A percentile compares a stretch with the other conserved stretches of the same genome.
Evolutionary conservation across 1,140 invertebrate genomes (phyloP).

Genomic region (Drosophila sproati): DNA sequence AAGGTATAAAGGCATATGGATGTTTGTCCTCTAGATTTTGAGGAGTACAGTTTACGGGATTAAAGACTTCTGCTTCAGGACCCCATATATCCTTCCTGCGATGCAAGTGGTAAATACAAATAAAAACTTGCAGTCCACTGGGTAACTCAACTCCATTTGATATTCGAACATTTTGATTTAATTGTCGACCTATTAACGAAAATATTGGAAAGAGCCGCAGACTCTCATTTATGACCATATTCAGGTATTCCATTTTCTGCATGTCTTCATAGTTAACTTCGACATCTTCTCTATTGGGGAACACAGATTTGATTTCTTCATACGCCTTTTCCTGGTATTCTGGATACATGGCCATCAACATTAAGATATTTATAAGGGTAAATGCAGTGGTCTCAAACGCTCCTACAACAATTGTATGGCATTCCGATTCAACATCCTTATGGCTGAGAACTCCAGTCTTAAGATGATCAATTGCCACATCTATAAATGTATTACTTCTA

Average conservation of each 20-base stretch:
- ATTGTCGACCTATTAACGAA: conserved; percentile 41
- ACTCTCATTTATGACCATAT: conserved; percentile 87
- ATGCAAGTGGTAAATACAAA: conserved; percentile 66
- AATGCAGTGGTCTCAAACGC: too few species aligned
- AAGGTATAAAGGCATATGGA: conserved; percentile 75
- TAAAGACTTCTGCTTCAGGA: conserved; percentile 63
- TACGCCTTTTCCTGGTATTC: conserved; percentile 86
- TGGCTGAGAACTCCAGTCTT: conserved; percentile 38
- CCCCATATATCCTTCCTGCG: conserved; percentile 69
- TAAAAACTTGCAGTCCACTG: conserved; percentile 48
- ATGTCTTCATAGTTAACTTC: conserved; percentile 86
- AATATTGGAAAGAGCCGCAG: conserved; percentile 84
- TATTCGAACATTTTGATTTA: conserved; percentile 38
- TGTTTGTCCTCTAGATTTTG: conserved; percentile 61
- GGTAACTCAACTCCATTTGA: conserved; percentile 65
- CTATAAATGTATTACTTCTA: too few species aligned
- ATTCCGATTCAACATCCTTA: conserved; percentile 56
- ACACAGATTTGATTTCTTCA: conserved; percentile 87
- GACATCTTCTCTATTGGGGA: conserved; percentile 83
- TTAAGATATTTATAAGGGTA: too few species aligned
- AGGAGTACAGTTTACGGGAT: conserved; percentile 76
- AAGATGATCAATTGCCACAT: too few species aligned
- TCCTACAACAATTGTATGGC: conserved; percentile 51
- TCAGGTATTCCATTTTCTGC: conserved; percentile 87
- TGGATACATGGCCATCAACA: background rate